Evolutionary conservation across 2,888 invertebrate species (phyloP), one percentile per base, ranked within the genome.

Genomic region (Brachyptera putata): DNA sequence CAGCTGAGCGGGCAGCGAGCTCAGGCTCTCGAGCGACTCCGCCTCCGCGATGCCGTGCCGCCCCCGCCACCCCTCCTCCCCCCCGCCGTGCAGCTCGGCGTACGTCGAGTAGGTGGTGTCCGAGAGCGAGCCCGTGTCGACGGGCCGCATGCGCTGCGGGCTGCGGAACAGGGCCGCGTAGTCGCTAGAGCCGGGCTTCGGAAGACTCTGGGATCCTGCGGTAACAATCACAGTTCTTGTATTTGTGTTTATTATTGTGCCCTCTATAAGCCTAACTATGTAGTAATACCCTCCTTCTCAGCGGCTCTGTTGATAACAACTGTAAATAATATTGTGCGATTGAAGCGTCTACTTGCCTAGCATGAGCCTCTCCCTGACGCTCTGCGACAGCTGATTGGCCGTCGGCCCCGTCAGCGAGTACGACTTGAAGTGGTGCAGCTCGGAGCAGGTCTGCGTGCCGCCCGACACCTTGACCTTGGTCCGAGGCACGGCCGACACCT

Each of bases 381-480:
- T 91, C 41, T 91, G 91, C 16, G 92, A 92, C 49, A 93, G 77
- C 73, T 93, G 92, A 56, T 87, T 88, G 3, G 92, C 92, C 13
- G 90, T 86, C 24, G 91, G 87, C 16, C 91, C 91, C 3, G 90
- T 91, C 67, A 92, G 75, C 1, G 91, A 91, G 75, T 88, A 90
- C 58, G 91, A 91, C 72, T 92, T 91, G 69, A 88, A 89, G 73
- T 85, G 85, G 36, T 87, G 77, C 70, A 89, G 89, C 68, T 86
- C 86, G 34, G 86, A 87, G 69, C 90, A 87, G 4, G 93, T 93
- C 74, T 94, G 93, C 0, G 93, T 92, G 25, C 93, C 93, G 13
- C 92, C 92, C 4, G 92, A 91, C 24, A 92, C 89, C 53, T 53
- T 53, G 37, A 76, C 87, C 77, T 91, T 91, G 1, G 90, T 89